A percentile compares a stretch with the other conserved stretches of the same genome.
phyloP scores from a whole-genome alignment of 2,113 vertebrate species.

The Oncorhynchus keta region DNA sequence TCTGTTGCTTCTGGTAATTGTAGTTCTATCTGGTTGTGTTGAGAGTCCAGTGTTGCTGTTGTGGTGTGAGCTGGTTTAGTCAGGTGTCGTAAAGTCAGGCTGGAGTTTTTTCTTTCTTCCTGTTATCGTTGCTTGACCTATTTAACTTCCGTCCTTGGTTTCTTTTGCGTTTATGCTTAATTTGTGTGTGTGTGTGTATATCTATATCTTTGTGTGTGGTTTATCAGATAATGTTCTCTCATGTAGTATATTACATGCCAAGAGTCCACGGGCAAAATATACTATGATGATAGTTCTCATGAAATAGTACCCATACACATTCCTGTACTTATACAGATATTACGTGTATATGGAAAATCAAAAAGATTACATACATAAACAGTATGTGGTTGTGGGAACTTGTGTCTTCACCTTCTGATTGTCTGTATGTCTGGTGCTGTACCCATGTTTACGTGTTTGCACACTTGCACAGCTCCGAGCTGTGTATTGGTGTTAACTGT shows the following conservation, averaged over 20 bases:
- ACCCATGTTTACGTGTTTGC: constrained; percentile 19
- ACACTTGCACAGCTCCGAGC: constrained; percentile 47
- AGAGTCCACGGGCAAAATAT: constrained; percentile 78
- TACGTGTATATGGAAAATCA: constrained; percentile 20
- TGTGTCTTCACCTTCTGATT: constrained; percentile 20
- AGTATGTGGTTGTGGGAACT: neutral
- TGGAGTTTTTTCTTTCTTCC: constrained; percentile 69
- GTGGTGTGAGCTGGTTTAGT: constrained; percentile 74
- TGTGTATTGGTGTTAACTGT: constrained; percentile 35
- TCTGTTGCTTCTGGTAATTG: no score
- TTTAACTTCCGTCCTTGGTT: constrained; percentile 52
- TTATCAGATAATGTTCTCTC: constrained; percentile 47
- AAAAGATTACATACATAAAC: neutral
- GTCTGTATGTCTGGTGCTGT: constrained; percentile 37
- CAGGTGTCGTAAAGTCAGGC: constrained; percentile 68
- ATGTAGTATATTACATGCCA: constrained; percentile 68
- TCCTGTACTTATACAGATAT: constrained; percentile 24
- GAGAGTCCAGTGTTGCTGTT: constrained; percentile 50
- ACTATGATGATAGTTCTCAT: no score
- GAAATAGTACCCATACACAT: constrained; percentile 23
- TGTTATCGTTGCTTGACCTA: constrained; percentile 63
- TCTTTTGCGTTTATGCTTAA: constrained; percentile 7
- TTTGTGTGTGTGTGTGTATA: constrained; percentile 17
- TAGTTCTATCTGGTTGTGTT: no score
- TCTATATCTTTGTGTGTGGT: constrained; percentile 55